Evolutionary conservation across 2,113 vertebrate genomes (phyloP), one percentile per base, ranked within the genome.

Genomic region (Guaruba guarouba): DNA sequence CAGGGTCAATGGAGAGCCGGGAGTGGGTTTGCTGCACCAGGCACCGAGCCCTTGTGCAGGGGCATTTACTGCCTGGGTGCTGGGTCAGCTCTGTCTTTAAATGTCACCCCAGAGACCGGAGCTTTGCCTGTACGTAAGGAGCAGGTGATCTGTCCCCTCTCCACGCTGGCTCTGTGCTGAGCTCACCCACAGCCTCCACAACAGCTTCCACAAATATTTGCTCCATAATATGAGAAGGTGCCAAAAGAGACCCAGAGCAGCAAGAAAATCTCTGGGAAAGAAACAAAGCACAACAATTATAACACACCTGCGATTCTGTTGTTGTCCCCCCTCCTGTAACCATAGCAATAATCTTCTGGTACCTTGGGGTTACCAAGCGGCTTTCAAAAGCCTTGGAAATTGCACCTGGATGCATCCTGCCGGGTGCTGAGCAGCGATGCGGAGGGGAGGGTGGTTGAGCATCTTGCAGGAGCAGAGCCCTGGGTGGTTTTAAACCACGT

Each of bases 231-330:
- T 85, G 88, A 95, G 78, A 33, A 91, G 93, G 95, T 29, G 95
- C 91, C 66, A 86, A 96, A 90, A 96, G 91, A 91, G 70, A 71
- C 67, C 67, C 88, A 92, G 78, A 86, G 68, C 54, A 94, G 86
- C 44, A 44, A 87, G 92, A 91, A 95, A 90, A 96, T 49, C 87
- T 78, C 79, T 15, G 3, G 64, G 68, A 91, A 82, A 59, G 57
- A 7, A 24, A 15, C 33, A 24, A 59, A 59, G 18, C 57, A 24
- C 57, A 93, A 29, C 85, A 90, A 93, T 86, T 89, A 69, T 46
- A 95, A 74, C 86, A 71, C 83, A 96, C 77, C 86, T 93, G 86
- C 54, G 19, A 12, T 33, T 44, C 64, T 77, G 81, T 28, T 7
- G 13, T 29, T 11, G 13, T 18, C 20, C n/a, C 19, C 22, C 44